Conservation (phyloP, 2,113 vertebrate genomes). For the Eolophus roseicapilla region DNA sequence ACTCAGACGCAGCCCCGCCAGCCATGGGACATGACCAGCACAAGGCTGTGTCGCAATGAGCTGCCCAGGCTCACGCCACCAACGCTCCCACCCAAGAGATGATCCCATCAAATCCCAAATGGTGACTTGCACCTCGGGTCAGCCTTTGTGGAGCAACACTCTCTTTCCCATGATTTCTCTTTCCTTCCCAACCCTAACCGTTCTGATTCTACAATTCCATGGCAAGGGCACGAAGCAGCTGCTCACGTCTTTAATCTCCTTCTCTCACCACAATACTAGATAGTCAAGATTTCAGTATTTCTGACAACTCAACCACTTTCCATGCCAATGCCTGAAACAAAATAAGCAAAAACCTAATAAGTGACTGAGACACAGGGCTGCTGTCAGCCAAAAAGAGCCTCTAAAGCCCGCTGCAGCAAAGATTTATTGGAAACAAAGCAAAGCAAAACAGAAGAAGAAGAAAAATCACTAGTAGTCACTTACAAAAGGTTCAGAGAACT, state of each 20-base stretch:
- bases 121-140: not conserved
- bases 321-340: not conserved
- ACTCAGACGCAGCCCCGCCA: not conserved
- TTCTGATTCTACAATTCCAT: not conserved
- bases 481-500: not conserved
- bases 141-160: not conserved
- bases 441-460: not conserved
- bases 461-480: not conserved
- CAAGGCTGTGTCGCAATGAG: fast-evolving
- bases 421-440: slow-evolving; percentile 4
- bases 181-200: not conserved
- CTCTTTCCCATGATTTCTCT: not conserved
- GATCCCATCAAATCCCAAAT: not conserved
- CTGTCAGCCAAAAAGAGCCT: not conserved
- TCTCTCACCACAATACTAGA: fast-evolving
- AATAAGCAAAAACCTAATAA: not conserved
- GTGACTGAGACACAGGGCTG: not conserved
- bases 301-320: not conserved
- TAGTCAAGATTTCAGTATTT: not conserved
- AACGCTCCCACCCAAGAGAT: fast-evolving
- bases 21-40: fast-evolving
- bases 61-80: not conserved
- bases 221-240: not conserved
- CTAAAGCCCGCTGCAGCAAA: not conserved
- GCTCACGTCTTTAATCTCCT: not conserved